Percentiles rank a stretch among this genome's conserved stretches.
phyloP scores from a whole-genome alignment of 2,797 vertebrate genomes.

The Fistularia tabacaria region DNA sequence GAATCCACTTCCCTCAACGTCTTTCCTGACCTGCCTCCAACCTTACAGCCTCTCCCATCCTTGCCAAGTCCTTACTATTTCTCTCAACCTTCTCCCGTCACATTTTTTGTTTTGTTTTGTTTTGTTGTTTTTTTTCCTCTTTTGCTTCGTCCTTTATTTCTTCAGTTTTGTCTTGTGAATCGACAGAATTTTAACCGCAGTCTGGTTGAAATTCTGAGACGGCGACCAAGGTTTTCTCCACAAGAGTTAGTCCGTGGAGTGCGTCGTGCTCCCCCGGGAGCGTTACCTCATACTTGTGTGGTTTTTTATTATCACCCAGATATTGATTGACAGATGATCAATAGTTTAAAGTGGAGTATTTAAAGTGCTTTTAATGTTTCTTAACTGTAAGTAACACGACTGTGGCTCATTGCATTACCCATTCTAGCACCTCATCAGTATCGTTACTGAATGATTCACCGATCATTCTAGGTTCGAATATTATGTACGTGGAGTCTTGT shows the following conservation, averaged over 20 bases:
- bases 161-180: slow-evolving; percentile 75
- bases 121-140: slow-evolving; percentile 66
- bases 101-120: slow-evolving; percentile 69
- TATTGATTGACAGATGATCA: slow-evolving; percentile 54
- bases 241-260: slow-evolving; percentile 62
- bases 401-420: slow-evolving; percentile 62
- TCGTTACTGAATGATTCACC: slow-evolving; percentile 33
- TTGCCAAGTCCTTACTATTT: slow-evolving; percentile 71
- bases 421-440: slow-evolving; percentile 66
- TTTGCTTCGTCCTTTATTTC: slow-evolving; percentile 71
- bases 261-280: slow-evolving; percentile 55
- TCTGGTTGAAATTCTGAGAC: slow-evolving; percentile 79
- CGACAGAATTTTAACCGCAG: slow-evolving; percentile 78
- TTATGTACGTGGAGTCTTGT: background rate
- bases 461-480: too few species aligned
- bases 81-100: slow-evolving; percentile 77
- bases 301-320: slow-evolving; percentile 56
- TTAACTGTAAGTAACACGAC: slow-evolving; percentile 55
- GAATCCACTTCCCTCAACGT: slow-evolving; percentile 67
- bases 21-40: slow-evolving; percentile 66
- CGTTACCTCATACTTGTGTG: slow-evolving; percentile 61
- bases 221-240: slow-evolving; percentile 66
- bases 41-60: slow-evolving; percentile 70
- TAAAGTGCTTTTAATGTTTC: slow-evolving; percentile 28
- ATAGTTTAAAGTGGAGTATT: slow-evolving; percentile 36